Percentiles rank a stretch among this genome's conserved stretches.
phyloP scores from a whole-genome alignment of 2,113 vertebrate genomes.

The Barbus barbus region DNA sequence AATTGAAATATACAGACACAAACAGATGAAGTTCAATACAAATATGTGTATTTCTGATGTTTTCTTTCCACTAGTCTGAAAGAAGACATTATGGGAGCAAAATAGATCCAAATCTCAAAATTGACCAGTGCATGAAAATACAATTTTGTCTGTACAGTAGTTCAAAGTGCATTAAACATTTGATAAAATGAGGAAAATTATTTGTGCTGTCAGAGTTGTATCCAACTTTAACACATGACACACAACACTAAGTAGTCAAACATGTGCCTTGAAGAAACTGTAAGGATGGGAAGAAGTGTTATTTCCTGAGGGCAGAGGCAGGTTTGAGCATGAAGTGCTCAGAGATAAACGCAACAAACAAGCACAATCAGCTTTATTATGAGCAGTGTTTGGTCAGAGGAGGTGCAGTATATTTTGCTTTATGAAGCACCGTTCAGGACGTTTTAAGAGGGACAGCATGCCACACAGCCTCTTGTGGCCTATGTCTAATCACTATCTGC shows the following conservation, averaged over 20 bases:
- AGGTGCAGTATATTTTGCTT: neutral
- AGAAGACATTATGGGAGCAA: no score
- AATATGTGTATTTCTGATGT: neutral
- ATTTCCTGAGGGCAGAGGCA: neutral
- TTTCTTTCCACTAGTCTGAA: no score
- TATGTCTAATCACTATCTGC: neutral
- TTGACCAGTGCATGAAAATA: neutral
- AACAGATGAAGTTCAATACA: neutral
- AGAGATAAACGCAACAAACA: constrained; percentile 1
- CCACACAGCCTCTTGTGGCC: neutral
- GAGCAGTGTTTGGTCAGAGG: neutral
- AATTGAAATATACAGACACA: neutral
- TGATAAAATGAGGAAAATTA: no score
- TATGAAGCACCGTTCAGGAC: neutral
- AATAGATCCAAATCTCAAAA: neutral
- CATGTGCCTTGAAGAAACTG: neutral
- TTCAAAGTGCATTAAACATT: no score
- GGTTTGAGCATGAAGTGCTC: neutral
- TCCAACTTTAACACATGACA: neutral
- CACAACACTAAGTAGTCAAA: neutral
- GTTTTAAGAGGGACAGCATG: neutral
- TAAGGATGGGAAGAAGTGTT: neutral
- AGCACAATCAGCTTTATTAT: neutral
- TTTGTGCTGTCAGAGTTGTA: no score
- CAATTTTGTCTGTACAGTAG: no score